Base-by-base conservation (phyloP, 2,888 invertebrate species). In the Agonopterix heracliana region DNA sequence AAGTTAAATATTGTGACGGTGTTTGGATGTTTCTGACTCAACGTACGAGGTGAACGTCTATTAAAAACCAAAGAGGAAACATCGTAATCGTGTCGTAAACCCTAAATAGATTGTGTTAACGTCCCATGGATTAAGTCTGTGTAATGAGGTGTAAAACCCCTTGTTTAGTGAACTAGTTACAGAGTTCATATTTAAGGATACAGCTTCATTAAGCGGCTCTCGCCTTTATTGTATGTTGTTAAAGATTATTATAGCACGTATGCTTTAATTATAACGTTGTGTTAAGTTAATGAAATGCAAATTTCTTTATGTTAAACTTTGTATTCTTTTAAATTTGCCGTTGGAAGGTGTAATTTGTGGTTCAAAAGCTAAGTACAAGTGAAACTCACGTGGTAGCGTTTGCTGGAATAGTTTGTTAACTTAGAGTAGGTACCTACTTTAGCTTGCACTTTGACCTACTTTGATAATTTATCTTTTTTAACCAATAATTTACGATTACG, bases 141-240 rank as follows among this genome's bases (percentile, higher is more conserved):
- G 72, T 79, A 80, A 80, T 77, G 78, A 78, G 73, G 77, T 75
- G 75, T 75, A 74, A 77, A 77, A 74, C 73, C 74, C 68, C 54
- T 66, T 66, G 78, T 77, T 74, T 74, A 75, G 71, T 74, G 69
- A 73, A 78, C 76, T 76, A 74, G 74, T 77, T 78, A 69, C 57
- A 53, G 57, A 62, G 64, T 66, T 66, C 62, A 66, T 71, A 67
- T 65, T 62, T 58, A 50, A 57, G 44, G 50, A 14, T 49, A 42
- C 17, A 44, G 41, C 45, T n/a, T n/a, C n/a, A 38, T 26, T n/a
- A 38, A 17, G 36, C 41, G 4, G 13, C 11, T 41, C 4, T 41
- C 12, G 13, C 9, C 13, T 12, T 12, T 41, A 13, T 41, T 41
- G 9, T 13, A 41, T 12, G 12, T 41, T 13, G n/a, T 9, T 38